These are phyloP conservation scores for Dermolepida albohirtum DNA, from an alignment of 2,888 invertebrate genomes.

Conservation along the genomic window DNA sequence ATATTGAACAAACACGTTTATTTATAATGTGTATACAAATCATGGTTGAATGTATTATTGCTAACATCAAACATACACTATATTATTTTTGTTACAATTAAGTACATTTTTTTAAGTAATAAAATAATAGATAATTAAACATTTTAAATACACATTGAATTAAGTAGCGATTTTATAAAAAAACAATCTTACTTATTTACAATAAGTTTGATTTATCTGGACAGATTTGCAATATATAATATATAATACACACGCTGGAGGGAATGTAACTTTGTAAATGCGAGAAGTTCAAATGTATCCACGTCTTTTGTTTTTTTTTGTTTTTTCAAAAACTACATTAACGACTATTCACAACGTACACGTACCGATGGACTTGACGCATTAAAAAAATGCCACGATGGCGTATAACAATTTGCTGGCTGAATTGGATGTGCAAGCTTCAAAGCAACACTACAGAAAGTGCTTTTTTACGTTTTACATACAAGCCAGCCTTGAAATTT, in stretches of 20 bases:
- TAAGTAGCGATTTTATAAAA: constrained; percentile 62
- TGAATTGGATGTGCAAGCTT: constrained; percentile 62
- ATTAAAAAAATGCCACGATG: constrained; percentile 57
- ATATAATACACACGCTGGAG: constrained; percentile 64
- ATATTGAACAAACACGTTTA: constrained; percentile 65
- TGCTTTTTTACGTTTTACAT: constrained; percentile 55
- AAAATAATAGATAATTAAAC: constrained; percentile 63
- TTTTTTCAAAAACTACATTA: not conserved
- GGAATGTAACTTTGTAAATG: constrained; percentile 62
- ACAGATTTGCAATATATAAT: constrained; percentile 65
- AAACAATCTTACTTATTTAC: constrained; percentile 64
- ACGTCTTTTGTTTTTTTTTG: constrained; percentile 33
- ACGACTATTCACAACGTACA: constrained; percentile 36
- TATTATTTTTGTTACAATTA: constrained; percentile 63
- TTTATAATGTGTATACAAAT: constrained; percentile 65
- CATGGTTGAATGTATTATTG: constrained; percentile 63
- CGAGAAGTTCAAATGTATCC: constrained; percentile 47
- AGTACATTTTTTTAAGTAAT: constrained; percentile 65
- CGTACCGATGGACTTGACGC: constrained; percentile 48
- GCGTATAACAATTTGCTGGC: constrained; percentile 54
- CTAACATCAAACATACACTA: constrained; percentile 67
- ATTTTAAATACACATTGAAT: constrained; percentile 59
- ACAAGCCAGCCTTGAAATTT: constrained; percentile 47
- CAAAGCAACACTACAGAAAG: constrained; percentile 59
- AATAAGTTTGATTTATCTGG: constrained; percentile 66